Evolutionary conservation across 2,797 vertebrate genomes (phyloP).

Genomic region (Falco berigora): DNA sequence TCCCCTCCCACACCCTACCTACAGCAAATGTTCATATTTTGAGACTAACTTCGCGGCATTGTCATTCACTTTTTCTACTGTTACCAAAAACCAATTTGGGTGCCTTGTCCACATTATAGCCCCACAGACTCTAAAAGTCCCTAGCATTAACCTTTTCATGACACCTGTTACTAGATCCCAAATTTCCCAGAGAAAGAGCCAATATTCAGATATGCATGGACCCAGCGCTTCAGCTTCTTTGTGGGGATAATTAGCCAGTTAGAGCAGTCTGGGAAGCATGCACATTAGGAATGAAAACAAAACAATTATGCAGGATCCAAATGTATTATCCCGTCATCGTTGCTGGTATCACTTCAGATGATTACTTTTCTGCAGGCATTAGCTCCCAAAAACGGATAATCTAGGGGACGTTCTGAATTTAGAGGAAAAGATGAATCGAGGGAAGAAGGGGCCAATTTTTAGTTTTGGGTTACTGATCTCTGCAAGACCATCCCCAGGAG

Average conservation of each 20-base stretch:
- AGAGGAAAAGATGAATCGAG: not conserved
- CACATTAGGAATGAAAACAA: not conserved
- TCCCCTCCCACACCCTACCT: not conserved
- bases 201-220: not conserved
- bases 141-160: not conserved
- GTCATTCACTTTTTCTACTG: not conserved
- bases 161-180: not conserved
- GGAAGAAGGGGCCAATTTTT: not conserved
- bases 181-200: not conserved
- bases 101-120: not conserved
- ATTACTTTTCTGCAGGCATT: not conserved
- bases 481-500: not conserved
- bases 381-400: not conserved
- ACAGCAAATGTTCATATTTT: not conserved
- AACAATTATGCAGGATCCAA: not conserved
- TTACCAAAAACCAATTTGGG: not conserved
- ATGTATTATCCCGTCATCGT: not conserved
- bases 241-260: not conserved
- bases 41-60: not conserved
- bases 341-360: not conserved
- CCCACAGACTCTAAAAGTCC: not conserved
- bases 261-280: not conserved
- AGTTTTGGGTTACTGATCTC: not conserved
- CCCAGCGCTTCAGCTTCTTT: not conserved
- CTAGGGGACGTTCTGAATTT: not conserved